Conservation (phyloP, 1,140 invertebrate species). For the Brachionus rotundiformis region DNA sequence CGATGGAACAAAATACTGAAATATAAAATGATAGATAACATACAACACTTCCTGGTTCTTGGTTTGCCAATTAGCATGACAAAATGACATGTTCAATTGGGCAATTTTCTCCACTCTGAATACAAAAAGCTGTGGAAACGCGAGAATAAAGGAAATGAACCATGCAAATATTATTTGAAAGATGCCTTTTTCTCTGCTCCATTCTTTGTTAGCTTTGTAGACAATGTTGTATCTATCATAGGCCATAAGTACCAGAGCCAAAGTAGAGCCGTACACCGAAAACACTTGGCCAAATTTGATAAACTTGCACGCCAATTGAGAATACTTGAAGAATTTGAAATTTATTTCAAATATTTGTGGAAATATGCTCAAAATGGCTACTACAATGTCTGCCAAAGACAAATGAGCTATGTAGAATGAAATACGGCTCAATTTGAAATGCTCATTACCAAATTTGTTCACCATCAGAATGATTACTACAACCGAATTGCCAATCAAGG, state of each 20-base stretch:
- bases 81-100: background rate
- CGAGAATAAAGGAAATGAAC: conserved; percentile 68
- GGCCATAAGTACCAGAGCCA: conserved; percentile 71
- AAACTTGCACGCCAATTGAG: conserved; percentile 68
- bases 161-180: conserved; percentile 69
- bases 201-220: conserved; percentile 63
- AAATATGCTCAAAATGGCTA: conserved; percentile 72
- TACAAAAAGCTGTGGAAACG: conserved; percentile 70
- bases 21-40: background rate
- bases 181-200: conserved; percentile 55
- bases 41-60: conserved; percentile 6
- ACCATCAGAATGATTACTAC: background rate
- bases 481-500: conserved; percentile 10
- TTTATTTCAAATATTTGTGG: conserved; percentile 75
- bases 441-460: background rate
- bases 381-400: conserved; percentile 73
- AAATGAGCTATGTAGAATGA: conserved; percentile 75
- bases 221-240: conserved; percentile 68
- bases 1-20: conserved; percentile 7
- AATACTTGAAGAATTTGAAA: conserved; percentile 70
- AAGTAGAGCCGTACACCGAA: conserved; percentile 69
- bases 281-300: conserved; percentile 58
- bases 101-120: conserved; percentile 58
- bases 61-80: background rate
- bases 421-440: conserved; percentile 65